phyloP scores from a whole-genome alignment of 2,113 vertebrate genomes.

The Elaphurus davidianus region DNA sequence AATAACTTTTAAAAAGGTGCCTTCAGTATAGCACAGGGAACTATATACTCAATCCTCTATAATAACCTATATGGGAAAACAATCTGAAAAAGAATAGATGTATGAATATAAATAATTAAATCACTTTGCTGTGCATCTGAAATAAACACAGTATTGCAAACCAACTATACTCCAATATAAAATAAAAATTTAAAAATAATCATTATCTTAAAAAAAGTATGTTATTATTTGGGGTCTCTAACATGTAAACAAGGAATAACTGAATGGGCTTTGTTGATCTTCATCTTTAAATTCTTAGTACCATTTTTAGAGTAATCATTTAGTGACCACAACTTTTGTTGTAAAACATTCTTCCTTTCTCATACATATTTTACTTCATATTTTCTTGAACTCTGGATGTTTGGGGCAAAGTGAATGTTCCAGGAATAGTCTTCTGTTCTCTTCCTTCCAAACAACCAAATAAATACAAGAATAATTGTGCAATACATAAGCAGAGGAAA shows the following conservation, averaged over 20 bases:
- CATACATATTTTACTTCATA: neutral
- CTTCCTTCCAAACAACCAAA: neutral
- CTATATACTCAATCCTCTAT: neutral
- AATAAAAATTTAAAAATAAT: neutral
- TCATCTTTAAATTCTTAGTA: neutral
- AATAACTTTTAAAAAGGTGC: neutral
- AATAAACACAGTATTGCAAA: neutral
- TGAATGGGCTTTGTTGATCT: neutral
- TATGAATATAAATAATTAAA: neutral
- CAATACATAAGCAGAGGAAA: neutral
- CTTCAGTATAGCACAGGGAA: neutral
- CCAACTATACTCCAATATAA: neutral
- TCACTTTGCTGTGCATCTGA: neutral
- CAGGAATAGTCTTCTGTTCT: neutral
- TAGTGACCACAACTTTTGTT: neutral
- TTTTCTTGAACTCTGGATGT: neutral
- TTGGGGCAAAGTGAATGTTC: neutral
- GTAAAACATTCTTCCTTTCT: neutral
- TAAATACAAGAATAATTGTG: neutral
- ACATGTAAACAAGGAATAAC: neutral
- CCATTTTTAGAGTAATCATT: too few relatives aligned
- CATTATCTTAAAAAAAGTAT: neutral
- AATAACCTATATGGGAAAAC: neutral
- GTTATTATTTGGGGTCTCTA: neutral
- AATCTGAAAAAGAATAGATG: neutral